phyloP scores from a whole-genome alignment of 2,113 vertebrate species.

The Dromas ardeola region DNA sequence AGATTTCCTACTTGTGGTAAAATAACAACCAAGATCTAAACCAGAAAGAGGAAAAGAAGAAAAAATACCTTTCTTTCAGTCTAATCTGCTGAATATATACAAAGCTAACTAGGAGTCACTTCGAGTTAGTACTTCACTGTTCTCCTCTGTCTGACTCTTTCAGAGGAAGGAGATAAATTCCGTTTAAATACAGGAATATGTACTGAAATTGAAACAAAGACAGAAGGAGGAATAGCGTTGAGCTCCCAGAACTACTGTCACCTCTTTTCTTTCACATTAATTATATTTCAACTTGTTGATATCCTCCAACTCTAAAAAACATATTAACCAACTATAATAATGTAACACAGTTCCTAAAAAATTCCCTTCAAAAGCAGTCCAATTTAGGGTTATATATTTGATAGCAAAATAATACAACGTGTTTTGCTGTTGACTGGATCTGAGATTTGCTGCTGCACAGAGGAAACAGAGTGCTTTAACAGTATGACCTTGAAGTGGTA shows the following conservation, averaged over 20 bases:
- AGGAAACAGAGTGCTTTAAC: neutral
- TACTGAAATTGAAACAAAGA: neutral
- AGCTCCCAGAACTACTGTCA: neutral
- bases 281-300: neutral
- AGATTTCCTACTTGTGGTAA: neutral
- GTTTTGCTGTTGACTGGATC: neutral
- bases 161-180: neutral
- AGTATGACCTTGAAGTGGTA: slow-evolving; percentile 28
- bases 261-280: neutral
- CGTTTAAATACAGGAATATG: neutral
- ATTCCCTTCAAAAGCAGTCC: neutral
- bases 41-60: neutral
- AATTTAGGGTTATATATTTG: neutral
- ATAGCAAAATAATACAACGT: neutral
- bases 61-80: neutral
- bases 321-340: neutral
- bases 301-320: neutral
- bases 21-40: neutral
- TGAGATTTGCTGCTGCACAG: neutral
- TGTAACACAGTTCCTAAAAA: neutral
- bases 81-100: neutral
- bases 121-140: neutral
- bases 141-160: neutral
- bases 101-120: neutral
- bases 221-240: neutral